phyloP scores from a whole-genome alignment of 2,888 invertebrate species.

The Stenichneumon culpator region DNA sequence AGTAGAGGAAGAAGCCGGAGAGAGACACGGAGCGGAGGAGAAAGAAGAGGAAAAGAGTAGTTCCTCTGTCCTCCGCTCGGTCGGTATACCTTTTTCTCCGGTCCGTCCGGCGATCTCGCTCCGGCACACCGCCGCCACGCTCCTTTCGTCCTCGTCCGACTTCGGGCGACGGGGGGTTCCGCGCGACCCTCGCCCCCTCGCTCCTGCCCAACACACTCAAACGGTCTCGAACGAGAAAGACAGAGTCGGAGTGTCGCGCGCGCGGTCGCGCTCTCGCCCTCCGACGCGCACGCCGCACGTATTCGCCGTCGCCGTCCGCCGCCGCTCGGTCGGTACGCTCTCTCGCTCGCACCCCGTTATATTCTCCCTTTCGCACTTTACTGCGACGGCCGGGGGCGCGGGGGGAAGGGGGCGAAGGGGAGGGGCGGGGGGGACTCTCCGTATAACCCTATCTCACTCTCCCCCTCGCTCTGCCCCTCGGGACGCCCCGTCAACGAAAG shows the following conservation, averaged over 20 bases:
- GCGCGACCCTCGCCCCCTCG: slow-evolving; percentile 26
- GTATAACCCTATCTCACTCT: slow-evolving; percentile 47
- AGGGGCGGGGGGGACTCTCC: slow-evolving; percentile 11
- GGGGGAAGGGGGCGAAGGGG: neutral
- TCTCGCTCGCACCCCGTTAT: slow-evolving; percentile 53
- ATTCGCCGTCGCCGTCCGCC: slow-evolving; percentile 50
- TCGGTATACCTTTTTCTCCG: slow-evolving; percentile 74
- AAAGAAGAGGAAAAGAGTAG: slow-evolving; percentile 4
- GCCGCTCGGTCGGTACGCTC: slow-evolving; percentile 9
- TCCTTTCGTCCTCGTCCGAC: slow-evolving; percentile 45
- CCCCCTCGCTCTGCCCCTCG: slow-evolving; percentile 59
- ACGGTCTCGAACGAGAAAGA: slow-evolving; percentile 24
- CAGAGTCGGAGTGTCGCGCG: slow-evolving; percentile 49
- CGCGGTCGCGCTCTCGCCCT: slow-evolving; percentile 61
- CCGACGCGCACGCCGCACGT: slow-evolving; percentile 60
- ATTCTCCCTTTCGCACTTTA: slow-evolving; percentile 62
- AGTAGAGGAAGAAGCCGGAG: slow-evolving; percentile 46
- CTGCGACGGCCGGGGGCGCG: slow-evolving; percentile 29
- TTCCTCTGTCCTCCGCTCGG: slow-evolving; percentile 70
- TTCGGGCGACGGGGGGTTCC: slow-evolving; percentile 30
- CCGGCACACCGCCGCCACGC: slow-evolving; percentile 47
- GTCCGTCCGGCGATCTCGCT: slow-evolving; percentile 48
- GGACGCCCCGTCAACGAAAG: slow-evolving; percentile 64
- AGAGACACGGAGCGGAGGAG: slow-evolving; percentile 10
- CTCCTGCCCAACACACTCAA: slow-evolving; percentile 1